A percentile compares a stretch with the other conserved stretches of the same genome.
phyloP scores from a whole-genome alignment of 2,113 vertebrate species.

The Charadrius vociferus region DNA sequence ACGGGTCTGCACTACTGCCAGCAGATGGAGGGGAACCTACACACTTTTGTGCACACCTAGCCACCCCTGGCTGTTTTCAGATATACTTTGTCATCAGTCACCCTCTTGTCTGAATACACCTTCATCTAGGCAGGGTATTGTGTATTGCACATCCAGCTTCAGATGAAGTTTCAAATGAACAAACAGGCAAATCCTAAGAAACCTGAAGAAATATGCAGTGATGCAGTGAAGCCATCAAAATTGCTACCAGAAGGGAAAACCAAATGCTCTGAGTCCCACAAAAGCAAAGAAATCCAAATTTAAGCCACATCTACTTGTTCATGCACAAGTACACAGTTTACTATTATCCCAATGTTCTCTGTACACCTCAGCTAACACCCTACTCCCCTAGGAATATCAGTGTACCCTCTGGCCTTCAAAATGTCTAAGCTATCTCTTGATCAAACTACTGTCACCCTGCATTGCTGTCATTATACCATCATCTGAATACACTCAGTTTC shows the following conservation, averaged over 20 bases:
- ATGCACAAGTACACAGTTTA: background rate
- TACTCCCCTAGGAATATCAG: background rate
- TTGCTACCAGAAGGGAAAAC: background rate
- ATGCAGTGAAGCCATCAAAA: background rate
- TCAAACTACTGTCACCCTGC: background rate
- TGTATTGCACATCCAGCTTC: background rate
- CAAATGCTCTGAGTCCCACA: background rate
- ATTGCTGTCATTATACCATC: background rate
- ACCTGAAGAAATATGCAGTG: background rate
- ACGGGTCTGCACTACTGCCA: too few relatives aligned
- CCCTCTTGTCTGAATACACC: background rate
- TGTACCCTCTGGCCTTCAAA: background rate
- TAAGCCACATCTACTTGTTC: background rate
- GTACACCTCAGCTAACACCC: background rate
- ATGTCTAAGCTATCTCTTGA: background rate
- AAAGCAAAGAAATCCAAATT: background rate
- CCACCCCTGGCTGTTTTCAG: background rate
- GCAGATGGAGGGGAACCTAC: background rate
- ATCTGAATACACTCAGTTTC: background rate
- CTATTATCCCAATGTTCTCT: background rate
- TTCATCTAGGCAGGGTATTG: background rate
- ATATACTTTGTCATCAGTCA: background rate
- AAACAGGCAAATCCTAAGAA: background rate
- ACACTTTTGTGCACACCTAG: background rate
- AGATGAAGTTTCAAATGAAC: background rate